phyloP scores from a whole-genome alignment of 2,797 vertebrate species.

The Crossoptilon crossoptilon region DNA sequence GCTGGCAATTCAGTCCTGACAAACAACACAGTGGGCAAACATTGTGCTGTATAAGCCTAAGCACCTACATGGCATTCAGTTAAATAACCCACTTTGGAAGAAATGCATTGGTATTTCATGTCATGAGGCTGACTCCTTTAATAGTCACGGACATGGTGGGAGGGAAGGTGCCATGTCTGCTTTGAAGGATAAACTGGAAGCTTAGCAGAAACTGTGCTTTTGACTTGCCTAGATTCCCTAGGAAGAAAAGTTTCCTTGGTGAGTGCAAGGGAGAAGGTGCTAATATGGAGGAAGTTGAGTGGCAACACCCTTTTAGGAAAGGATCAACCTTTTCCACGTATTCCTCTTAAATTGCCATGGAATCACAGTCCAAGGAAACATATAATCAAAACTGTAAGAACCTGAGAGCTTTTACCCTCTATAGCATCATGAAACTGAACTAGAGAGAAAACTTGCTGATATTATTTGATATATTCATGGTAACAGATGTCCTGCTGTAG shows the following conservation, averaged over 20 bases:
- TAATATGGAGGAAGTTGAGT: not conserved
- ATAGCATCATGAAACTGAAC: not conserved
- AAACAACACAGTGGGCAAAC: not conserved
- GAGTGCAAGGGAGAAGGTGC: not conserved
- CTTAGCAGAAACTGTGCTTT: not conserved
- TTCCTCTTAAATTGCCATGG: not conserved
- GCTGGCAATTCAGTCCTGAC: not conserved
- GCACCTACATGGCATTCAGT: not conserved
- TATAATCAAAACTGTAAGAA: not conserved
- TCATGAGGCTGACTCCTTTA: not conserved
- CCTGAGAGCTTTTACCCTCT: not conserved
- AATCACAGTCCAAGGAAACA: not conserved
- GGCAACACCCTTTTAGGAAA: not conserved
- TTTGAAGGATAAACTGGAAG: not conserved
- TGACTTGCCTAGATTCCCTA: not conserved
- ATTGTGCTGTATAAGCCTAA: not conserved
- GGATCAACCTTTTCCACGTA: not conserved
- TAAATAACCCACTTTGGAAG: not conserved
- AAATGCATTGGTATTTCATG: not conserved
- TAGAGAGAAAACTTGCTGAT: not conserved
- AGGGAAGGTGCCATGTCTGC: not conserved
- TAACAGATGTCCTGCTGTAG: not conserved
- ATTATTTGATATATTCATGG: not conserved
- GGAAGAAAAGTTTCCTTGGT: not conserved
- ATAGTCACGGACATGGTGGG: fast-evolving